Percentiles rank a stretch among this genome's conserved stretches.
These are phyloP conservation scores for Pissodes strobi DNA, from an alignment of 1,140 invertebrate genomes.

Conservation along the genomic window DNA sequence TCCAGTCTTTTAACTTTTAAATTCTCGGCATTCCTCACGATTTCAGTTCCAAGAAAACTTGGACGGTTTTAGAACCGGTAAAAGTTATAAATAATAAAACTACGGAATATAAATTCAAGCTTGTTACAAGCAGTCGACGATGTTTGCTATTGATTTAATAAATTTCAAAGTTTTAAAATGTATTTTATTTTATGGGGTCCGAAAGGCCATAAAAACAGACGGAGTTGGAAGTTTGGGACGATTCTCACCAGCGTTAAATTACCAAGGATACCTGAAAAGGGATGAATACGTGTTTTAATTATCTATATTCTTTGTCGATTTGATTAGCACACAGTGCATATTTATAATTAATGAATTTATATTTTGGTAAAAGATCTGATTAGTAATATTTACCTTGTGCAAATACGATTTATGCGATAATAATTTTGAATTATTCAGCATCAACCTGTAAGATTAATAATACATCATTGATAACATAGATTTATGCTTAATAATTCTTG, in stretches of 20 bases:
- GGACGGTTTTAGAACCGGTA: slow-evolving; percentile 32
- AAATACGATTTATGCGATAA: too few relatives aligned
- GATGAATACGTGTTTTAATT: slow-evolving; percentile 4
- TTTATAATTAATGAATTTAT: too few relatives aligned
- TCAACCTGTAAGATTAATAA: too few relatives aligned
- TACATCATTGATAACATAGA: too few relatives aligned
- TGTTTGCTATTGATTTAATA: slow-evolving; percentile 33
- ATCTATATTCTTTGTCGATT: neutral
- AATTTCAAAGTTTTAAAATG: slow-evolving; percentile 28
- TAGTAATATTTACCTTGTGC: too few relatives aligned
- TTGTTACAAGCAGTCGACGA: slow-evolving; percentile 29
- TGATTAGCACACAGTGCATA: too few relatives aligned
- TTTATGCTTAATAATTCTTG: too few relatives aligned
- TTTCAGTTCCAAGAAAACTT: slow-evolving; percentile 28
- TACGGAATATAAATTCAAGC: slow-evolving; percentile 32
- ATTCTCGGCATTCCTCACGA: slow-evolving; percentile 25
- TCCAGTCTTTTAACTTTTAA: slow-evolving; percentile 20
- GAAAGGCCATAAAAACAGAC: slow-evolving; percentile 19
- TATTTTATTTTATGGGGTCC: slow-evolving; percentile 21
- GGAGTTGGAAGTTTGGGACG: neutral
- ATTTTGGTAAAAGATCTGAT: too few relatives aligned
- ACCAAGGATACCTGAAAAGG: slow-evolving; percentile 16
- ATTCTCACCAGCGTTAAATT: slow-evolving; percentile 19
- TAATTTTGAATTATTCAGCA: too few relatives aligned
- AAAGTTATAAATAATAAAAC: slow-evolving; percentile 36